Evolutionary conservation across 2,113 vertebrate species (phyloP).

Genomic region (Pao palembangensis): DNA sequence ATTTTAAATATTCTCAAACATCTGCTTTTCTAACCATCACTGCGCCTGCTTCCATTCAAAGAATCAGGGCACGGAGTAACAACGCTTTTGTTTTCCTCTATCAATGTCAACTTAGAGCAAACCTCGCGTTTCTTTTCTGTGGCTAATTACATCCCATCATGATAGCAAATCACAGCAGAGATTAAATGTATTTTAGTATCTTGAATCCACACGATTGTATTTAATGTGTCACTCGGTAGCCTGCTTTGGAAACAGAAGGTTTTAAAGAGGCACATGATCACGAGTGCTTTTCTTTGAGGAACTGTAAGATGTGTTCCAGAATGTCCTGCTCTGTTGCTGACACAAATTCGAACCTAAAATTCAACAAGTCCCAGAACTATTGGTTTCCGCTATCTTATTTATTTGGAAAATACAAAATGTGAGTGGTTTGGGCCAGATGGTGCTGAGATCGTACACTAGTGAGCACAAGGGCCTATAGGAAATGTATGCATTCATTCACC

Average conservation of each 20-base stretch:
- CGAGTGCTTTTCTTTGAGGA: background rate
- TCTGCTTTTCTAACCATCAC: slow-evolving; percentile 47
- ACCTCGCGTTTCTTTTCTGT: slow-evolving; percentile 17
- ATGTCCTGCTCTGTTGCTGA: slow-evolving; percentile 14
- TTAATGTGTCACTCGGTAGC: slow-evolving; percentile 39
- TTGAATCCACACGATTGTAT: slow-evolving; percentile 33
- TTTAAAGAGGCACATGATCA: slow-evolving; percentile 3
- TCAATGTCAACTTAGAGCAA: slow-evolving; percentile 29
- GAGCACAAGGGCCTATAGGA: slow-evolving; percentile 37
- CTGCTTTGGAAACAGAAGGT: slow-evolving; percentile 29
- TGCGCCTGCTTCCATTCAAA: slow-evolving; percentile 72
- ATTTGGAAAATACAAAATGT: slow-evolving; percentile 28
- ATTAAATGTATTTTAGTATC: slow-evolving; percentile 11
- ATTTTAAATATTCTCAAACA: slow-evolving; percentile 15
- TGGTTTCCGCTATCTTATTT: background rate
- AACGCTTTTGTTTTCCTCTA: slow-evolving; percentile 34
- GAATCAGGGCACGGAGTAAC: slow-evolving; percentile 70
- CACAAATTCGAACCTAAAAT: slow-evolving; percentile 15
- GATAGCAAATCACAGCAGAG: slow-evolving; percentile 13
- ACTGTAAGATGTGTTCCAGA: slow-evolving; percentile 8
- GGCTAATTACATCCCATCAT: slow-evolving; percentile 23
- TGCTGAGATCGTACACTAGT: slow-evolving; percentile 50
- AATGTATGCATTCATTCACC: slow-evolving; percentile 40
- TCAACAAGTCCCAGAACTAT: slow-evolving; percentile 5
- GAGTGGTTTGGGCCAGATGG: slow-evolving; percentile 36